Evolutionary conservation across 1,140 invertebrate genomes (phyloP), one percentile per base, ranked within the genome.

Genomic region (Antheraea pernyi): DNA sequence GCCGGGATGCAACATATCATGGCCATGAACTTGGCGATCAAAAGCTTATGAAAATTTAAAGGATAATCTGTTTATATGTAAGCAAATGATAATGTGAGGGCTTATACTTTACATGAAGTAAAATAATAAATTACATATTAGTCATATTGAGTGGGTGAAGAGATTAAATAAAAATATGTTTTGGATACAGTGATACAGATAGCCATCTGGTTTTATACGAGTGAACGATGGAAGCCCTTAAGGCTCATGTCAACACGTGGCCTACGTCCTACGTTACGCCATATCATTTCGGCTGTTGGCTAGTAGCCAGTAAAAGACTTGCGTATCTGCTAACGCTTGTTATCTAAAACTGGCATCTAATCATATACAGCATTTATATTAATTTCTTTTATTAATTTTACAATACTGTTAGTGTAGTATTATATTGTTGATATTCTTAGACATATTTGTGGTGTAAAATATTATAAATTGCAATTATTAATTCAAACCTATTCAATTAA

Each of bases 1-100:
- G 62, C 72, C 72, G 72, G 62, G 77, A 85, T 88, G 86, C 84
- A 85, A 75, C 77, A 75, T 76, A 80, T 78, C 37, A 71, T 65
- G 73, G 64, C 83, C 83, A 82, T 88, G 82, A 86, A 84, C 84
- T 75, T 74, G 65, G 67, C 53, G 16, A 19, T 30, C 46, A 65
- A 65, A 46, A 65, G 37, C 46, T 53, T 13, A 65, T 59, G 60
- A 67, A 66, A 53, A 53, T 53, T 42, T 53, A 53, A 53, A 53
- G 10, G 4, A 53, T 53, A n/a, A 53, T 53, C 13, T 53, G 46
- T 53, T 6, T 53, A 53, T 53, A 53, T 53, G 16, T 16, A 53
- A 53, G 11, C 46, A 53, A 16, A n/a, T n/a, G 13, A 11, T 53
- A 53, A 53, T 53, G 9, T 53, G 46, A 53, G 11, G 46, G 11